Conservation (phyloP, 2,113 vertebrate genomes). For the Erpornis zantholeuca region DNA sequence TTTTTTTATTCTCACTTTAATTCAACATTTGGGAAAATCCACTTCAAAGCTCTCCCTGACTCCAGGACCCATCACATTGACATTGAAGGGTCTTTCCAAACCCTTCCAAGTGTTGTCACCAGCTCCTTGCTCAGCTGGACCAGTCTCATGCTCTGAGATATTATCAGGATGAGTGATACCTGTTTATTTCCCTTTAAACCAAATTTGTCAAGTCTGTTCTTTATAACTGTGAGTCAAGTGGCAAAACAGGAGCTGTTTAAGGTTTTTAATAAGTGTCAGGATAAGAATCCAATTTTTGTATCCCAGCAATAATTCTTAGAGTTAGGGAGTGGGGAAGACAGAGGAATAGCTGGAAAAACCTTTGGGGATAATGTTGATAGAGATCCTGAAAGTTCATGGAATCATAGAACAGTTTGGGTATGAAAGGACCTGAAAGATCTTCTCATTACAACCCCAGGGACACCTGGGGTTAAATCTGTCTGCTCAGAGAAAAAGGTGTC, state of each 20-base stretch:
- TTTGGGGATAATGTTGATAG: not conserved
- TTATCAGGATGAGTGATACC: not conserved
- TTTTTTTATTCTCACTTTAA: not conserved
- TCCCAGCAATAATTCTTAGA: not conserved
- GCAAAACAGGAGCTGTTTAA: not conserved
- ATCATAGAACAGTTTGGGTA: not conserved
- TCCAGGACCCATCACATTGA: rapidly evolving
- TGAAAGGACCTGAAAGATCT: not conserved
- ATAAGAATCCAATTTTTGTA: not conserved
- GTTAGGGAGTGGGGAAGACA: not conserved
- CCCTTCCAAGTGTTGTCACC: not conserved
- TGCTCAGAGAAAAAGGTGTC: not conserved
- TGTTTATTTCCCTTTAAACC: not conserved
- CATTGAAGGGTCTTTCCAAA: not conserved
- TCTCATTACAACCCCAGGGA: not conserved
- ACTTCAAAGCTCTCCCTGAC: not conserved
- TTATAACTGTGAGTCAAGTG: not conserved
- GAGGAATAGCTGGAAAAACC: not conserved
- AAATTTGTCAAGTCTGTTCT: rapidly evolving
- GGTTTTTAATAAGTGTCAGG: not conserved
- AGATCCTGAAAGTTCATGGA: not conserved
- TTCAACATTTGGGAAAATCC: not conserved
- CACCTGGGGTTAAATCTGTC: not conserved
- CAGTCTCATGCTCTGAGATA: not conserved
- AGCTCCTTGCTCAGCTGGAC: not conserved